These are phyloP conservation scores for Diploscapter pachys DNA, from an alignment of 1,140 invertebrate genomes.

Conservation along the genomic window DNA sequence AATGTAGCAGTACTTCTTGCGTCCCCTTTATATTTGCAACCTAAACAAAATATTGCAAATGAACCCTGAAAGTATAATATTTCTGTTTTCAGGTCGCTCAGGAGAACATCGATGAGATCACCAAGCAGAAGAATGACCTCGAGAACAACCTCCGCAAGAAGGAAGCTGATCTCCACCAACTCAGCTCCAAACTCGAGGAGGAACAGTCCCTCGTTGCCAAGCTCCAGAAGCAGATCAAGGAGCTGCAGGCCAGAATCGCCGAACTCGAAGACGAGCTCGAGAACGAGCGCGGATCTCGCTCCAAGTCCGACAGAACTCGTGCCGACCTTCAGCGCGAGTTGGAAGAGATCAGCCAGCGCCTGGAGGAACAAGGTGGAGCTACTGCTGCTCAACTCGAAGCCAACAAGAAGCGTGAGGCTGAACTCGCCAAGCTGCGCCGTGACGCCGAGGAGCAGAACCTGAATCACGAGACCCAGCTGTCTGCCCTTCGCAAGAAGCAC, in stretches of 20 bases:
- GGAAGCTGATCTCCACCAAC: slow-evolving; percentile 52
- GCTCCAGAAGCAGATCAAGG: slow-evolving; percentile 97
- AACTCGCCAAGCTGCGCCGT: slow-evolving; percentile 92
- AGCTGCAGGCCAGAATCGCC: slow-evolving; percentile 73
- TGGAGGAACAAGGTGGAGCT: slow-evolving; percentile 75
- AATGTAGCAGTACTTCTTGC: too few relatives aligned
- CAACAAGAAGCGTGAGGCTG: slow-evolving; percentile 98
- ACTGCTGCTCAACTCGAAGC: slow-evolving; percentile 97
- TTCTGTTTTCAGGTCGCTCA: slow-evolving; percentile 75
- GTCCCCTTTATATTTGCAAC: not conserved
- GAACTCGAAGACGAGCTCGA: slow-evolving; percentile 97
- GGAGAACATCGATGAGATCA: slow-evolving; percentile 66
- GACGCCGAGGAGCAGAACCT: slow-evolving; percentile 97
- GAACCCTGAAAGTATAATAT: not conserved
- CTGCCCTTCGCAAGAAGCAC: slow-evolving; percentile 96
- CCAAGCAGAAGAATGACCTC: slow-evolving; percentile 57
- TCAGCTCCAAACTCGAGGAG: slow-evolving; percentile 79
- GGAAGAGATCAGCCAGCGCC: slow-evolving; percentile 84
- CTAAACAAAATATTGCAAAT: not conserved
- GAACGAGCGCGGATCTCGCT: slow-evolving; percentile 89
- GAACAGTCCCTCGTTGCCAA: slow-evolving; percentile 92
- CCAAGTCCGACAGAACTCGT: slow-evolving; percentile 95
- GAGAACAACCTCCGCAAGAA: slow-evolving; percentile 57
- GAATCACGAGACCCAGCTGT: slow-evolving; percentile 91
- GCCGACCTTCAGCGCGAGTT: slow-evolving; percentile 90